phyloP scores from a whole-genome alignment of 2,797 vertebrate genomes.

The Cetoscarus ocellatus region DNA sequence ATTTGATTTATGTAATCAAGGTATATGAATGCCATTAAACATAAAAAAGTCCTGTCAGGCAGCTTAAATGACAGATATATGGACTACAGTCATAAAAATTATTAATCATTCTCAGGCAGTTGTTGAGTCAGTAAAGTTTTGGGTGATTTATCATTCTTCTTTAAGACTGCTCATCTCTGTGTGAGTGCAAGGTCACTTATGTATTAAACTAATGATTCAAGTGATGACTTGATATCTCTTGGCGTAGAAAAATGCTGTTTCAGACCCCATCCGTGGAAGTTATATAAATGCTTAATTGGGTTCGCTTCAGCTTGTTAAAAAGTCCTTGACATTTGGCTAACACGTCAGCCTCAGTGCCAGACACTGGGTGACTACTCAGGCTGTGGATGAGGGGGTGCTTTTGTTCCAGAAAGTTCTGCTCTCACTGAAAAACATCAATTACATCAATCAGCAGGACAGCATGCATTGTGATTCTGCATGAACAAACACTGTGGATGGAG shows the following conservation, averaged over 20 bases:
- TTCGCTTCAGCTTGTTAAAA: constrained; percentile 57
- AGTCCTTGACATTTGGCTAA: constrained; percentile 68
- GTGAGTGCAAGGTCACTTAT: constrained; percentile 36
- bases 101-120: neutral
- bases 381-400: neutral
- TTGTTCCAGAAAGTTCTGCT: neutral
- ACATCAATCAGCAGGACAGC: neutral
- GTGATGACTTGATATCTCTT: constrained; percentile 49
- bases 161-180: constrained; percentile 30
- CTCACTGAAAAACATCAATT: neutral
- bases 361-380: constrained; percentile 27
- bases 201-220: constrained; percentile 42
- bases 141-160: constrained; percentile 8
- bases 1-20: neutral
- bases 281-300: constrained; percentile 58
- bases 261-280: constrained; percentile 40
- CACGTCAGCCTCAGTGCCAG: constrained; percentile 27
- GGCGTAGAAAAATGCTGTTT: constrained; percentile 52
- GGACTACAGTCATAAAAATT: neutral
- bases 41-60: neutral
- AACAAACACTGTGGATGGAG: too few species aligned
- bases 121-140: constrained; percentile 21
- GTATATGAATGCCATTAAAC: neutral
- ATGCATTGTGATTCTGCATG: too few species aligned
- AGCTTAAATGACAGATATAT: neutral